phyloP scores from a whole-genome alignment of 2,888 invertebrate species.

The Calameuta filiformis region DNA sequence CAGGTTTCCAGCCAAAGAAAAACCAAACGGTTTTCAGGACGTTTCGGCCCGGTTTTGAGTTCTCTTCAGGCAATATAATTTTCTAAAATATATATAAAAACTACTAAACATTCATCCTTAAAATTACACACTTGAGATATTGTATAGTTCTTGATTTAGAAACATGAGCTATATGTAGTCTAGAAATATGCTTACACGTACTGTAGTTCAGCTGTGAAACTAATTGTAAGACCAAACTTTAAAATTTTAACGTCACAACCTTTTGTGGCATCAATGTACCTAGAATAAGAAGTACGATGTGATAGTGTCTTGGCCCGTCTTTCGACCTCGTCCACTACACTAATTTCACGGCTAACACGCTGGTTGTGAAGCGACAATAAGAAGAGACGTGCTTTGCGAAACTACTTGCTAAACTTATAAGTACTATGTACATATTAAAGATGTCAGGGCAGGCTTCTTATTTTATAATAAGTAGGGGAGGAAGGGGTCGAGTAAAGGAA shows the following conservation, averaged over 20 bases:
- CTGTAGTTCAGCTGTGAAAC: background rate
- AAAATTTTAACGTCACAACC: background rate
- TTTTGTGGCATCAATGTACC: background rate
- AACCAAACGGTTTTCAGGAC: no score
- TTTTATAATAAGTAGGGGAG: background rate
- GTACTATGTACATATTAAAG: background rate
- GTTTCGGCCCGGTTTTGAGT: no score
- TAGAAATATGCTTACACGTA: background rate
- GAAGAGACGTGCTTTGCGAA: background rate
- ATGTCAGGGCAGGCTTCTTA: background rate
- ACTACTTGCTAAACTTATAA: background rate
- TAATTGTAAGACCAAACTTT: background rate
- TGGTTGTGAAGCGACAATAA: background rate
- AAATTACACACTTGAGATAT: no score
- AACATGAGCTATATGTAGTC: no score
- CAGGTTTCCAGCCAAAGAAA: no score
- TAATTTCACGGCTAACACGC: background rate
- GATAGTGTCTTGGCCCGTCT: background rate
- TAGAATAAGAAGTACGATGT: background rate
- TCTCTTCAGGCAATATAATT: no score
- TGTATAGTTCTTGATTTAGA: no score
- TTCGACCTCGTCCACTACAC: background rate
- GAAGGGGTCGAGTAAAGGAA: background rate
- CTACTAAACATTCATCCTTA: no score
- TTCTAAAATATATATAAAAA: no score